A percentile compares a stretch with the other conserved stretches of the same genome.
These are phyloP conservation scores for Eupithecia insigniata DNA, from an alignment of 2,888 invertebrate genomes.

Conservation along the genomic window DNA sequence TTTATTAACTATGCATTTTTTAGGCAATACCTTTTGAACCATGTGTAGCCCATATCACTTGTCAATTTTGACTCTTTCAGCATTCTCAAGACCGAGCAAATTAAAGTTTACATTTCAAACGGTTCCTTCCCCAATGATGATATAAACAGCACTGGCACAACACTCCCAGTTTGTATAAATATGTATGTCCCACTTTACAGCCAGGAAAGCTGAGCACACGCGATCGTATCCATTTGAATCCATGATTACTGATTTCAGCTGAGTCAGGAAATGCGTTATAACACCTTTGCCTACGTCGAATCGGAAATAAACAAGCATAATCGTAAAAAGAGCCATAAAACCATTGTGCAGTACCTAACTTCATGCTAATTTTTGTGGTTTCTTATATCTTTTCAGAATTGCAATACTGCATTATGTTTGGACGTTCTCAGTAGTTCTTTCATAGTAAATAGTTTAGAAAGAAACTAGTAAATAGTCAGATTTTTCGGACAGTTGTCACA, in stretches of 20 bases:
- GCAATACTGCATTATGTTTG: background rate
- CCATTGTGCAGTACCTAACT: background rate
- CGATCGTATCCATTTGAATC: conserved; percentile 56
- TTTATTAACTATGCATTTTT: background rate
- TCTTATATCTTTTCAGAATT: no score
- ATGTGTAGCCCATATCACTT: background rate
- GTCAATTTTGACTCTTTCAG: background rate
- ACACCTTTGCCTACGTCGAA: background rate
- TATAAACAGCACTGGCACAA: conserved; percentile 42
- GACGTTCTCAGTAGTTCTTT: background rate
- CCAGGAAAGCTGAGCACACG: conserved; percentile 73
- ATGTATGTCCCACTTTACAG: conserved; percentile 73
- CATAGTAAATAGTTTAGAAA: background rate
- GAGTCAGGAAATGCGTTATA: conserved; percentile 41
- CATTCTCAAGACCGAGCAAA: background rate
- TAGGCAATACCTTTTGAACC: background rate
- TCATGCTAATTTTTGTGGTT: background rate
- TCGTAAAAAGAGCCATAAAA: background rate
- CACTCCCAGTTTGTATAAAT: conserved; percentile 63
- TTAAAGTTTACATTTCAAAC: background rate
- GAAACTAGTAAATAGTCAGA: background rate
- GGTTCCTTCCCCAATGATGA: conserved; percentile 15
- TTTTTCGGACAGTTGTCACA: background rate
- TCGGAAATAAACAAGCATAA: conserved; percentile 8
- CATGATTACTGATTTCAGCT: conserved; percentile 60